Evolutionary conservation across 1,140 invertebrate genomes (phyloP), one percentile per base, ranked within the genome.

Genomic region (Musca domestica): DNA sequence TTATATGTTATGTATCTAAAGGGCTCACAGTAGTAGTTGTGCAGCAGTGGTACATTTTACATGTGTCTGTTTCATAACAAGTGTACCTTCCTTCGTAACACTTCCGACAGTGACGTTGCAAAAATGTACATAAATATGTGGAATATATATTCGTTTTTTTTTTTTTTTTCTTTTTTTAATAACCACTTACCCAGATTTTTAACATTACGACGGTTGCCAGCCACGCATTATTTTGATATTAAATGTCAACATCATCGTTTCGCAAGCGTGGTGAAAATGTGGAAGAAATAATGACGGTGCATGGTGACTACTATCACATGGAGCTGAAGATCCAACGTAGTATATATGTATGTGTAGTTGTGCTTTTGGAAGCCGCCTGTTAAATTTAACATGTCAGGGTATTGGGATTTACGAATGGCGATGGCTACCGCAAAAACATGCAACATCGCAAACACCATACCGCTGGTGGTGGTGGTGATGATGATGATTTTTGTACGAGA

Each of bases 221-320:
- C 54, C 25, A 58, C 54, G 25, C 54, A 58, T 58, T 58, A 58
- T 58, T 58, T 58, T 58, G 54, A 58, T 58, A 58, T 58, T 58
- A 58, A 58, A 58, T 58, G 54, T 58, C 54, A 58, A 58, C 54
- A 58, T 58, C 25, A 27, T 58, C 0, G 19, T 25, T 30, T 23
- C 30, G 27, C n/a, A 2, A 7, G 25, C 6, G 12, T 58, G 23
- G 51, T 54, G 6, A 23, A 23, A 5, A 22, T 54, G 19, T 51
- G 49, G n/a, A 15, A 49, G 12, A 6, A 3, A 20, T 20, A 49
- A 49, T 20, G 48, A 20, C 48, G 20, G 4, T 51, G 48, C 20
- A 51, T 51, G 48, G 17, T 51, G 20, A 49, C 41, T 46, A 46
- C 41, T n/a, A n/a, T n/a, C 27, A 30, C 3, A 30, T 30, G 9